Conservation (phyloP, 2,113 vertebrate genomes). For the Seriola rivoliana region DNA sequence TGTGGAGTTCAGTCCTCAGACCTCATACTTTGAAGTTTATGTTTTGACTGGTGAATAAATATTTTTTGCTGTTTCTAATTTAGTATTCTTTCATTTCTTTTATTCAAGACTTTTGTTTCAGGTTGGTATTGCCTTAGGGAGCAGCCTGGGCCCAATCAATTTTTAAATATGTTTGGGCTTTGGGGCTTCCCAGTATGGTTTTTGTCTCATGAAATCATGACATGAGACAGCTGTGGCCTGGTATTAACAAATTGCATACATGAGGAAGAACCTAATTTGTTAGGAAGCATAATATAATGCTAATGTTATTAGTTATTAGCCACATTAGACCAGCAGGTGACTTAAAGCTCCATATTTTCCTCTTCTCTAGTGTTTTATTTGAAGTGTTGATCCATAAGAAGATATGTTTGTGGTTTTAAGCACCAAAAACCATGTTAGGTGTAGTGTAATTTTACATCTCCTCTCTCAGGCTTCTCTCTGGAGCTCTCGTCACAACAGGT, state of each 20-base stretch:
- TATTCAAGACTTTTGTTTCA: neutral
- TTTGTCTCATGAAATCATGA: neutral
- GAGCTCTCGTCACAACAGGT: too few species aligned
- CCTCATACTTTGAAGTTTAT: conserved; percentile 54
- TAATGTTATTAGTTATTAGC: too few species aligned
- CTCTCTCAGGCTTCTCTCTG: too few species aligned
- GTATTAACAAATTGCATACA: neutral
- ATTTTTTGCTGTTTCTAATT: conserved; percentile 68
- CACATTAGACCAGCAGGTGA: neutral
- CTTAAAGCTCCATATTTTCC: too few species aligned
- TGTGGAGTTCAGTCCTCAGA: conserved; percentile 42
- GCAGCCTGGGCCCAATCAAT: neutral
- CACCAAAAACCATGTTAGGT: too few species aligned
- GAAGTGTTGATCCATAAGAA: too few species aligned
- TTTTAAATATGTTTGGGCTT: neutral
- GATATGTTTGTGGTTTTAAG: too few species aligned
- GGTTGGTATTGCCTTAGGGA: neutral
- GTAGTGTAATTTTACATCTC: too few species aligned
- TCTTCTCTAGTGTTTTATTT: too few species aligned
- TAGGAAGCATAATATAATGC: neutral
- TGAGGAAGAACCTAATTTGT: too few species aligned
- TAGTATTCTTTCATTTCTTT: neutral
- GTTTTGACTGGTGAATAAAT: conserved; percentile 78
- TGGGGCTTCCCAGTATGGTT: neutral
- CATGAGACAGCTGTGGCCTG: neutral